Percentiles rank a stretch among this genome's conserved stretches.
Conservation (phyloP, 2,888 invertebrate genomes). For the Ctenicera cuprea region DNA sequence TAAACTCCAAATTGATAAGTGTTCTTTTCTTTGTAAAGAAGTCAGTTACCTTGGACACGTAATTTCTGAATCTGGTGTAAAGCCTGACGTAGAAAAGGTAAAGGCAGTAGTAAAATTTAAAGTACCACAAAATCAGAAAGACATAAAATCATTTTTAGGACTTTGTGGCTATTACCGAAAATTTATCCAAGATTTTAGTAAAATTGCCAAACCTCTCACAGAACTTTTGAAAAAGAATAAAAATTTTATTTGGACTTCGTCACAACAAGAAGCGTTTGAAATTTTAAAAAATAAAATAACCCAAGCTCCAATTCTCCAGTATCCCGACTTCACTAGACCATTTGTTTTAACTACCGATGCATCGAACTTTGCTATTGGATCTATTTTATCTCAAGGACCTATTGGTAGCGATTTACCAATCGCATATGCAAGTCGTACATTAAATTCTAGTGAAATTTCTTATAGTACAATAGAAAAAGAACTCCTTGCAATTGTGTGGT, state of each 20-base stretch:
- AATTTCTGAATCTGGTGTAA: conserved; percentile 64
- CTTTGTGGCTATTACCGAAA: conserved; percentile 1
- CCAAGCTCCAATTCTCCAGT: conserved; percentile 4
- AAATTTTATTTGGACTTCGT: background rate
- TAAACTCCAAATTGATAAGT: conserved; percentile 64
- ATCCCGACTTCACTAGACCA: conserved; percentile 22
- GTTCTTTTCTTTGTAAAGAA: conserved; percentile 52
- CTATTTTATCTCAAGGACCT: conserved; percentile 5
- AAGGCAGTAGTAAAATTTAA: conserved; percentile 56
- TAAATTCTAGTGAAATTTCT: conserved; percentile 41
- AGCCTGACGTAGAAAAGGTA: conserved; percentile 64
- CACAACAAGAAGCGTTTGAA: conserved; percentile 13
- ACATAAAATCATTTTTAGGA: background rate
- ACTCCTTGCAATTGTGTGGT: conserved; percentile 34
- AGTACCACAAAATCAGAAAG: conserved; percentile 57
- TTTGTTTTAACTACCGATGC: conserved; percentile 27
- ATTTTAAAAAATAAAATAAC: conserved; percentile 30
- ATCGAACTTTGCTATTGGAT: conserved; percentile 15
- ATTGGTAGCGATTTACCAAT: conserved; percentile 17
- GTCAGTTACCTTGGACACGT: conserved; percentile 67
- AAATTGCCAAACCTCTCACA: background rate
- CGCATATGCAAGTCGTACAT: conserved; percentile 39
- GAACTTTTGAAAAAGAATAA: conserved; percentile 3
- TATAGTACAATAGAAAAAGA: conserved; percentile 46
- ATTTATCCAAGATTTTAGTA: conserved; percentile 1